These are phyloP conservation scores for Diabrotica balteata DNA, from an alignment of 2,888 invertebrate genomes.

Conservation along the genomic window DNA sequence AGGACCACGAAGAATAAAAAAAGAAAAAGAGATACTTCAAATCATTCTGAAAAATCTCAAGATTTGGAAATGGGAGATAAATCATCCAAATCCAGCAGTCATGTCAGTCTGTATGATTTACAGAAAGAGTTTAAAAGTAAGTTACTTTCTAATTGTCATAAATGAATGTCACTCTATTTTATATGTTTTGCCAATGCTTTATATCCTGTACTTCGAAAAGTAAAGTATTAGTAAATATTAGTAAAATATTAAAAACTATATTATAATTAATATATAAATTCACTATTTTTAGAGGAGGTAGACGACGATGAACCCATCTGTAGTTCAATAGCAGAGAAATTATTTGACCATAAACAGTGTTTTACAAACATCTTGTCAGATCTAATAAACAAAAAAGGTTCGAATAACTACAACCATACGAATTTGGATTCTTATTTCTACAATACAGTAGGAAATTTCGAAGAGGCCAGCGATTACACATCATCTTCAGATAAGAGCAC, in stretches of 20 bases:
- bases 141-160: not conserved
- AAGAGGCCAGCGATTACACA: not conserved
- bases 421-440: conserved; percentile 29
- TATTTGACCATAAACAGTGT: conserved; percentile 33
- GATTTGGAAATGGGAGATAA: not conserved
- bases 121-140: conserved; percentile 38
- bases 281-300: conserved; percentile 2
- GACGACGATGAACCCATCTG: conserved; percentile 22
- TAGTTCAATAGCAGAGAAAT: conserved; percentile 28
- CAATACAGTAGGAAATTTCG: conserved; percentile 23
- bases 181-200: too few relatives aligned
- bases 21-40: conserved; percentile 10
- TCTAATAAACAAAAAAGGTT: conserved; percentile 35
- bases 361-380: conserved; percentile 42
- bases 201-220: too few relatives aligned
- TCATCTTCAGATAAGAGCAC: not conserved
- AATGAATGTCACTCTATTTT: too few relatives aligned
- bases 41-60: too few relatives aligned
- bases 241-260: too few relatives aligned
- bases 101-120: conserved; percentile 36
- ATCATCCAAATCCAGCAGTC: conserved; percentile 30
- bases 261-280: too few relatives aligned
- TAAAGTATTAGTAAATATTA: too few relatives aligned
- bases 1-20: conserved; percentile 7
- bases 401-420: conserved; percentile 9